Evolutionary conservation across 2,113 vertebrate genomes (phyloP).

Genomic region (Agelaius tricolor): DNA sequence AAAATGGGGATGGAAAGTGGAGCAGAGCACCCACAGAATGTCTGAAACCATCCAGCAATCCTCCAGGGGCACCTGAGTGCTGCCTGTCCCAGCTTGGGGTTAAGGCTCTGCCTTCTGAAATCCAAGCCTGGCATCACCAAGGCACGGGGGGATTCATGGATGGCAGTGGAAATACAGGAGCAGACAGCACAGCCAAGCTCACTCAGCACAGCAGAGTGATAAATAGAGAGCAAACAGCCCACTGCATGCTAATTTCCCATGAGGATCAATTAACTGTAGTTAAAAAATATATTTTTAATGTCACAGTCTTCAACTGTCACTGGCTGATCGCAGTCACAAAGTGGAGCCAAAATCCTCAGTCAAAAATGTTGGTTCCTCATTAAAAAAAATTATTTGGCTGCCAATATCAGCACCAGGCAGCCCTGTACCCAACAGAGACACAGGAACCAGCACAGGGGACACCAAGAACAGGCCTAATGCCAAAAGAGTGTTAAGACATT

Average conservation of each 20-base stretch:
- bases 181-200: background rate
- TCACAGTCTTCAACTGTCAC: background rate
- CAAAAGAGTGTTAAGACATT: background rate
- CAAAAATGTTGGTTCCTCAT: background rate
- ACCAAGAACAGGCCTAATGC: background rate
- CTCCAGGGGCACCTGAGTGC: background rate
- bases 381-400: background rate
- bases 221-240: background rate
- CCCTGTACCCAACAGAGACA: background rate
- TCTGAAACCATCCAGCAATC: background rate
- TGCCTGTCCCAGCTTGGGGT: background rate
- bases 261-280: conserved; percentile 20
- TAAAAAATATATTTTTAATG: conserved; percentile 4
- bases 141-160: fast-evolving
- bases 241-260: background rate
- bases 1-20: background rate
- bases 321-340: background rate
- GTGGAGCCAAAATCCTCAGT: background rate
- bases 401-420: fast-evolving
- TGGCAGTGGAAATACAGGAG: background rate
- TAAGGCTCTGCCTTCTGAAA: background rate
- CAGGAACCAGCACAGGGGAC: background rate
- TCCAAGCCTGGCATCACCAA: fast-evolving
- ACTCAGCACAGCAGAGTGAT: background rate
- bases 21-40: background rate